Evolutionary conservation across 2,797 vertebrate species (phyloP), one percentile per base, ranked within the genome.

Genomic region (Luscinia megarhynchos): DNA sequence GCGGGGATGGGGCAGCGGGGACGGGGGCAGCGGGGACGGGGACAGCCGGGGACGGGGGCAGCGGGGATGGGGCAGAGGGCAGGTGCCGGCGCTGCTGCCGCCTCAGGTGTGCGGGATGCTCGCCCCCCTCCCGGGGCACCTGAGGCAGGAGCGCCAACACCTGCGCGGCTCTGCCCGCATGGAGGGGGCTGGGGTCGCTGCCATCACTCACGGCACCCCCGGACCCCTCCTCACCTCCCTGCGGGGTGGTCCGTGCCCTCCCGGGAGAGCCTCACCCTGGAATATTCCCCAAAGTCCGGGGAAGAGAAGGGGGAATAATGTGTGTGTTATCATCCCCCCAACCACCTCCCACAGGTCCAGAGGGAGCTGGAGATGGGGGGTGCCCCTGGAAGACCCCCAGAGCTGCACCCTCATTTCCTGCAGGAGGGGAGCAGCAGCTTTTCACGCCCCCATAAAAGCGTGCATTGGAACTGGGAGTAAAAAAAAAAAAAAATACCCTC

Each of bases 321-420:
- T 4, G 15, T 26, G 6, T 53, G 10, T 43, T 2, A 1, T 7
- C 4, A 5, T 20, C 18, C 30, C 3, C 13, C 11, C 3, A 19
- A 23, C 18, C 43, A 5, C 23, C 12, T 43, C 34, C 3, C 9
- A 3, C 46, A 14, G 29, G 15, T 26, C 22, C 41, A 20, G 11
- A 68, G 15, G 10, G 41, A 34, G 40, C 18, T 55, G 62, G 36
- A 29, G 18, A 7, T 41, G 40, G 36, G 16, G 3, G 30, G 3
- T 4, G 4, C 3, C 23, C n/a, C 41, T n/a, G 12, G 5, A 11
- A 26, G 50, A 57, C 23, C 48, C 70, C 46, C 38, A 53, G 46
- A n/a, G 23, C 23, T 53, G 40, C n/a, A 63, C 63, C 43, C 36
- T 50, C 10, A 2, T 51, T 76, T 76, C 15, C 21, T 57, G 19